phyloP scores from a whole-genome alignment of 2,888 invertebrate genomes.

The Drosophila stalkeri region DNA sequence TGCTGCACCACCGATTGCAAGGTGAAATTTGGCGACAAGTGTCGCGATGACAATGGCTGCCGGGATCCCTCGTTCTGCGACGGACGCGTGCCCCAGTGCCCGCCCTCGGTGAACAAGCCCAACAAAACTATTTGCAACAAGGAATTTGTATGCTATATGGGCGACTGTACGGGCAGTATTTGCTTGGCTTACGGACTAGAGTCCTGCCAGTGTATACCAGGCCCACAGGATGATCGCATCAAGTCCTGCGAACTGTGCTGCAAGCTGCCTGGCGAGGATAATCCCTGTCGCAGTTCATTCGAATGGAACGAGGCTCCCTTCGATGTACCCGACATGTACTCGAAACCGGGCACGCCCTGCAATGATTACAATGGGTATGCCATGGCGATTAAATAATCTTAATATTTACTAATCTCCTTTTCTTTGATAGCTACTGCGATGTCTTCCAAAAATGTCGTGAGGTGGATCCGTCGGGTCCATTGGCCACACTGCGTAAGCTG shows the following conservation, averaged over 20 bases:
- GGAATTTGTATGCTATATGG: constrained; percentile 98
- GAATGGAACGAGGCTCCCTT: constrained; percentile 95
- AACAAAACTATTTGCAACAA: constrained; percentile 98
- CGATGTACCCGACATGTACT: constrained; percentile 96
- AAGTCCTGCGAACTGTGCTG: constrained; percentile 97
- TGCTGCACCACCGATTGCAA: constrained; percentile 96
- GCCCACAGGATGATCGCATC: constrained; percentile 91
- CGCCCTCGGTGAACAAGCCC: constrained; percentile 95
- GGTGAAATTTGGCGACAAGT: constrained; percentile 94
- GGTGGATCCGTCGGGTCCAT: constrained; percentile 96
- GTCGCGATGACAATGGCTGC: constrained; percentile 97
- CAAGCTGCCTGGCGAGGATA: constrained; percentile 92
- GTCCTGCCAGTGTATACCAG: constrained; percentile 96
- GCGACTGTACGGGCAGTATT: constrained; percentile 98
- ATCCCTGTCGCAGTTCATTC: constrained; percentile 94
- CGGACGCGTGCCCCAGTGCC: constrained; percentile 95
- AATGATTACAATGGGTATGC: constrained; percentile 94
- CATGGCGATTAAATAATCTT: background rate
- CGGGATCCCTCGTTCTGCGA: constrained; percentile 96
- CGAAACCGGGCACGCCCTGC: constrained; percentile 97
- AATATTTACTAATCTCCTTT: background rate
- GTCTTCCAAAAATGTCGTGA: constrained; percentile 93
- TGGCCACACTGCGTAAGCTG: constrained; percentile 94
- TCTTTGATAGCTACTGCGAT: constrained; percentile 87
- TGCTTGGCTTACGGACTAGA: constrained; percentile 98